These are phyloP conservation scores for Brachynemurus nebulosus DNA, from an alignment of 2,888 invertebrate species.

Conservation along the genomic window DNA sequence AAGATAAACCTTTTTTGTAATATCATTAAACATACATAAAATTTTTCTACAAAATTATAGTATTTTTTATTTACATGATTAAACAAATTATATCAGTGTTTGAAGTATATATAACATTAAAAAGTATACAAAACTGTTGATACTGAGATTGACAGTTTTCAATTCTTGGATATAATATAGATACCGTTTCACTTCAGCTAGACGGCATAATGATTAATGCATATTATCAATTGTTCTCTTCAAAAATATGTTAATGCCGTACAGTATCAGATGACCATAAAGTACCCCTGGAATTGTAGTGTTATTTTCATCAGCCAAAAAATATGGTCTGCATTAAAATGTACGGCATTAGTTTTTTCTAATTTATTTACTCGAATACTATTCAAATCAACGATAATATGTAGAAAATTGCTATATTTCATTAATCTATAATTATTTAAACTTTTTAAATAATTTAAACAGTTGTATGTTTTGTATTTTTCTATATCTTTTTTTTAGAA, in stretches of 20 bases:
- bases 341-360: conserved; percentile 15
- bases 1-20: conserved; percentile 15
- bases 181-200: conserved; percentile 1
- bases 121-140: conserved; percentile 1
- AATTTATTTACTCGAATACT: conserved; percentile 15
- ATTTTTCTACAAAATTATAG: neutral
- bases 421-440: conserved; percentile 5
- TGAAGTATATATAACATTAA: neutral
- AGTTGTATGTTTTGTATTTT: conserved; percentile 16
- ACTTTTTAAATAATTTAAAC: conserved; percentile 13
- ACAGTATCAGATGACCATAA: neutral
- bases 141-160: neutral
- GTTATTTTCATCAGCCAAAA: conserved; percentile 9
- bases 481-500: conserved; percentile 17
- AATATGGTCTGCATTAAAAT: conserved; percentile 13
- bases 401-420: conserved; percentile 15
- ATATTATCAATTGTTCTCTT: conserved; percentile 2
- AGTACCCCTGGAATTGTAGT: neutral
- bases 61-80: neutral
- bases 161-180: neutral
- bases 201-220: neutral
- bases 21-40: conserved; percentile 10
- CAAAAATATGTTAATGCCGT: neutral
- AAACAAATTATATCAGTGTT: neutral
- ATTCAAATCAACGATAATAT: conserved; percentile 6